Conservation (phyloP, 1,140 invertebrate species). For the Polypedilum pembai region DNA sequence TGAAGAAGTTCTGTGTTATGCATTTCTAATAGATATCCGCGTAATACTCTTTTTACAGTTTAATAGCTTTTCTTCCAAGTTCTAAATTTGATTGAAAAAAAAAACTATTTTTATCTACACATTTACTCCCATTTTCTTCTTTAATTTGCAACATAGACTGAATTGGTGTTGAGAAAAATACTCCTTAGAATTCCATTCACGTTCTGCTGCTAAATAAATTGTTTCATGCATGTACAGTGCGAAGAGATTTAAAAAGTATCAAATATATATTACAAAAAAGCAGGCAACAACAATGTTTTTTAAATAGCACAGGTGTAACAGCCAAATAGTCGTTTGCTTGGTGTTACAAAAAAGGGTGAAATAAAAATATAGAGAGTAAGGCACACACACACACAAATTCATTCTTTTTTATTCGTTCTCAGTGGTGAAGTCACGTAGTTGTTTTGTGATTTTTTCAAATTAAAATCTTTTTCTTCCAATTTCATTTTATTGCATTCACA, state of each 20-base stretch:
- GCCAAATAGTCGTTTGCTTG: too few species aligned
- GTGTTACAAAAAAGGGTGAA: too few species aligned
- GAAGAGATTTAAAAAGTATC: background rate
- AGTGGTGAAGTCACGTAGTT: background rate
- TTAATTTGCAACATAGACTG: background rate
- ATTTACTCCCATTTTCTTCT: background rate
- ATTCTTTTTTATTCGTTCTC: background rate
- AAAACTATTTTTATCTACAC: background rate
- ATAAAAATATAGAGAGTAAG: too few species aligned
- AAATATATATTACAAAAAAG: background rate
- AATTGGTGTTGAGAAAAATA: background rate
- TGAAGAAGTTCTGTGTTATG: background rate
- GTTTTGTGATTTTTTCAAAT: conserved; percentile 19
- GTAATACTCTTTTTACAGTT: background rate
- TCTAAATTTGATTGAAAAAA: too few species aligned
- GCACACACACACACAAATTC: background rate
- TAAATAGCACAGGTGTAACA: background rate
- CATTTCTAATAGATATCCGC: background rate
- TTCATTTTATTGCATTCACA: background rate
- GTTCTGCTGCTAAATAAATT: background rate
- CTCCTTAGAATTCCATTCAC: background rate
- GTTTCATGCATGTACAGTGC: background rate
- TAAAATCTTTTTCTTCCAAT: conserved; percentile 7
- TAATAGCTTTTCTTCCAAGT: background rate
- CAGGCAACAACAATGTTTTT: background rate